Conservation (phyloP, 2,797 vertebrate species). For the Tympanoctomys barrerae region DNA sequence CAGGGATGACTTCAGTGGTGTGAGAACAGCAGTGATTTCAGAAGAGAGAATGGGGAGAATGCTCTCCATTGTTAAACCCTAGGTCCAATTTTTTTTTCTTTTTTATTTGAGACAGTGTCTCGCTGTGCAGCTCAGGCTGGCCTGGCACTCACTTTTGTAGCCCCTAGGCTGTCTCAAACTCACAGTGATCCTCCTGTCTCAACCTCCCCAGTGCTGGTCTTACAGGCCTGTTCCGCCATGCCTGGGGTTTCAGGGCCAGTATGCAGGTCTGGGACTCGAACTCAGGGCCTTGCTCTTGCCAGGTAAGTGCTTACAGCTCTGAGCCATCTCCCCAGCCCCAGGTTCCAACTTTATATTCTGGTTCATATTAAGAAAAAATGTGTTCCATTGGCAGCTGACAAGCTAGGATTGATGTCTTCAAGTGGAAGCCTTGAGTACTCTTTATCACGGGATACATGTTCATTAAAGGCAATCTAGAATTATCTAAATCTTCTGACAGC, state of each 20-base stretch:
- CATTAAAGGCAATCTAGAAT: not conserved
- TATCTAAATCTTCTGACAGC: not conserved
- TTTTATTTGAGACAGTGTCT: too few species aligned
- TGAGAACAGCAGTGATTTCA: not conserved
- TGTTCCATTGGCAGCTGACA: not conserved
- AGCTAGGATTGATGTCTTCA: not conserved
- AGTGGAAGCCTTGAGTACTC: not conserved
- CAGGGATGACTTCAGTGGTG: not conserved
- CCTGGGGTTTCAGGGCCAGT: too few species aligned
- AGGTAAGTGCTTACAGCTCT: too few species aligned
- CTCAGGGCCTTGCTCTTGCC: too few species aligned
- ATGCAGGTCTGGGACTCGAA: too few species aligned
- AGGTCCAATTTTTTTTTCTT: not conserved
- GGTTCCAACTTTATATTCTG: not conserved
- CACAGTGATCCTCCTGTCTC: too few species aligned
- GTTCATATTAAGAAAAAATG: not conserved
- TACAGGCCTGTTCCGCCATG: too few species aligned
- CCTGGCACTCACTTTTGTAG: too few species aligned
- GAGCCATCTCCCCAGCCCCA: not conserved
- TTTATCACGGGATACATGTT: not conserved
- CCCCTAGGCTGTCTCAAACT: too few species aligned
- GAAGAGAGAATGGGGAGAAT: not conserved
- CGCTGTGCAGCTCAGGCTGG: too few species aligned
- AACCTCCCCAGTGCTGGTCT: too few species aligned
- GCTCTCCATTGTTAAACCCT: not conserved